Percentiles rank a stretch among this genome's conserved stretches.
phyloP scores from a whole-genome alignment of 2,797 vertebrate species.

The Tenualosa thibaudeaui region DNA sequence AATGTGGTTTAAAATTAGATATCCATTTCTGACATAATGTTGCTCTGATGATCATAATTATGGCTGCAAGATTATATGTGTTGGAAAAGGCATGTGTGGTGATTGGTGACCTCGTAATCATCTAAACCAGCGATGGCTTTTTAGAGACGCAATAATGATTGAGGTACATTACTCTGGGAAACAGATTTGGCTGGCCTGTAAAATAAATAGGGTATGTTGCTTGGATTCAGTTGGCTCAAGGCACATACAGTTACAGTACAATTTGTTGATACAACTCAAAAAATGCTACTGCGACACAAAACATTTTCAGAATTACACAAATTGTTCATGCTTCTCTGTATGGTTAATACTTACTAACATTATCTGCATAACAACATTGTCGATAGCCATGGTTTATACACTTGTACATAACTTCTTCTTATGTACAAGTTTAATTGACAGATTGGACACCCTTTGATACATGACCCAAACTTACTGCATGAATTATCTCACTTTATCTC shows the following conservation, averaged over 20 bases:
- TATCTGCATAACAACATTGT: too few relatives aligned
- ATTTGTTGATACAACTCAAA: neutral
- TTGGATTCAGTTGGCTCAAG: neutral
- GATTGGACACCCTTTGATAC: too few relatives aligned
- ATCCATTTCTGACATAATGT: constrained; percentile 9
- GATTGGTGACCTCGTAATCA: neutral
- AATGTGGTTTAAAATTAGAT: constrained; percentile 7
- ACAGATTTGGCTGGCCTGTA: neutral
- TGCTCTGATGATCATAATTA: constrained; percentile 13
- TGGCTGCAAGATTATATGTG: neutral
- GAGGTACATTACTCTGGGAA: neutral
- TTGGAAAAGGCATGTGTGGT: neutral
- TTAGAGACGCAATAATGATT: neutral
- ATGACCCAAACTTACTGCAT: too few relatives aligned
- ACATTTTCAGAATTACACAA: too few relatives aligned
- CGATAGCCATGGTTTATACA: too few relatives aligned
- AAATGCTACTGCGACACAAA: too few relatives aligned
- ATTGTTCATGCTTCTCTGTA: too few relatives aligned
- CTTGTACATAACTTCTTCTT: too few relatives aligned
- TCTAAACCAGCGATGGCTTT: neutral
- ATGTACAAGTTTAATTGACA: too few relatives aligned
- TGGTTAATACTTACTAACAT: too few relatives aligned
- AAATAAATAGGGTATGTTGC: neutral
- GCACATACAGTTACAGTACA: neutral
- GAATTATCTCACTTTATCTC: too few relatives aligned